Percentiles rank a stretch among this genome's conserved stretches.
These are phyloP conservation scores for Formica selysi DNA, from an alignment of 1,140 invertebrate genomes.

Conservation along the genomic window DNA sequence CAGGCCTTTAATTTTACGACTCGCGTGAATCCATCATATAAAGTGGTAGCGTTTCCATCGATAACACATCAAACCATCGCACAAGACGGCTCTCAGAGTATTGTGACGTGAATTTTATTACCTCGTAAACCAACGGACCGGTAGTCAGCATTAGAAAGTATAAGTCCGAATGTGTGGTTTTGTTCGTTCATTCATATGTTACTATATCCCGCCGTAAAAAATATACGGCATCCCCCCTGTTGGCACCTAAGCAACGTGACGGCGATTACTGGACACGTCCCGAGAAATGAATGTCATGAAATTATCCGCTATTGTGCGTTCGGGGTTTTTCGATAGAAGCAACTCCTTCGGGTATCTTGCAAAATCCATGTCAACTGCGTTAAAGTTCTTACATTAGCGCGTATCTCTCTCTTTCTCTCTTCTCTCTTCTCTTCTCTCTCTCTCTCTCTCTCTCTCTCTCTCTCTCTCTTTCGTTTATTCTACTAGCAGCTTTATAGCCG, in stretches of 20 bases:
- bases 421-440: neutral
- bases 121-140: constrained; percentile 83
- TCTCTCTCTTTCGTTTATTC: neutral
- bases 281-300: constrained; percentile 9
- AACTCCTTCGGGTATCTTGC: neutral
- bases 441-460: neutral
- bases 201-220: constrained; percentile 59
- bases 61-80: constrained; percentile 56
- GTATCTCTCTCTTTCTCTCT: neutral
- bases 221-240: constrained; percentile 23
- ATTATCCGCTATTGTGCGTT: neutral
- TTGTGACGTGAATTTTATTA: constrained; percentile 85
- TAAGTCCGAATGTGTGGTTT: constrained; percentile 66
- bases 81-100: constrained; percentile 69
- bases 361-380: neutral
- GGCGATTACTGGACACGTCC: neutral
- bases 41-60: constrained; percentile 83
- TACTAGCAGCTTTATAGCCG: neutral
- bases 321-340: neutral
- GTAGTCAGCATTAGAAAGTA: constrained; percentile 82
- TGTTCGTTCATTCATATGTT: constrained; percentile 53
- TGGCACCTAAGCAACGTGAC: neutral
- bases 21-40: constrained; percentile 84
- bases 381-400: neutral
- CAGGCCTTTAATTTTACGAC: constrained; percentile 85